Evolutionary conservation across 2,113 vertebrate species (phyloP).

Genomic region (Brachypteracias leptosomus): DNA sequence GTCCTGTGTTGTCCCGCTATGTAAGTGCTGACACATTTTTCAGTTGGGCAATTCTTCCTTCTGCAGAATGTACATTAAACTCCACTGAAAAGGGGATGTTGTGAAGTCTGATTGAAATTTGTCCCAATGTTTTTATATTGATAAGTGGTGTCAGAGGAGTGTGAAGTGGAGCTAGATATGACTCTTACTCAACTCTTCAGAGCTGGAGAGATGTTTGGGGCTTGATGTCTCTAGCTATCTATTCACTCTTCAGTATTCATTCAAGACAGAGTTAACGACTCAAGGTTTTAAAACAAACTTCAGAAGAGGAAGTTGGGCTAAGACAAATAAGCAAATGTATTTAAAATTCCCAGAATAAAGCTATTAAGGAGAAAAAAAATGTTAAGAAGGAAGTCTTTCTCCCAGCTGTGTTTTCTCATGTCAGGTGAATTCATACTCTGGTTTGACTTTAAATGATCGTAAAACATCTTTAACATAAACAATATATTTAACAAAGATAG

Average conservation of each 20-base stretch:
- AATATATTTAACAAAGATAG: constrained; percentile 40
- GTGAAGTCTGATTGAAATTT: neutral
- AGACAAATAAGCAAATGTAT: constrained; percentile 8
- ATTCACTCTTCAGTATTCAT: neutral
- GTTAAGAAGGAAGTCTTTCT: neutral
- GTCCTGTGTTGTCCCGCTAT: neutral
- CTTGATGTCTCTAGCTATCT: neutral
- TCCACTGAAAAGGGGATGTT: neutral
- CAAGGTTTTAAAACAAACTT: constrained; percentile 5
- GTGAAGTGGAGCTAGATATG: neutral
- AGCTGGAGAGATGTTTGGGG: neutral
- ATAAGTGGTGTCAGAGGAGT: neutral
- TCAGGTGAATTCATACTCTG: constrained; percentile 42
- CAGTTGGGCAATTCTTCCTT: neutral
- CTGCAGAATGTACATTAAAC: neutral
- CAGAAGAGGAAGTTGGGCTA: neutral
- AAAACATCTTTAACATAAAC: constrained; percentile 47
- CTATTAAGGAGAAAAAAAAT: neutral
- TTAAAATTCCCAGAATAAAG: neutral
- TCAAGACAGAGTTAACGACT: neutral
- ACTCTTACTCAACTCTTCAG: neutral
- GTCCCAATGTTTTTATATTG: neutral
- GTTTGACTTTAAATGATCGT: neutral
- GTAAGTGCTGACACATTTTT: neutral
- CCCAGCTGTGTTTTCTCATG: constrained; percentile 35